Evolutionary conservation across 2,113 vertebrate species (phyloP).

Genomic region (Numida meleagris): DNA sequence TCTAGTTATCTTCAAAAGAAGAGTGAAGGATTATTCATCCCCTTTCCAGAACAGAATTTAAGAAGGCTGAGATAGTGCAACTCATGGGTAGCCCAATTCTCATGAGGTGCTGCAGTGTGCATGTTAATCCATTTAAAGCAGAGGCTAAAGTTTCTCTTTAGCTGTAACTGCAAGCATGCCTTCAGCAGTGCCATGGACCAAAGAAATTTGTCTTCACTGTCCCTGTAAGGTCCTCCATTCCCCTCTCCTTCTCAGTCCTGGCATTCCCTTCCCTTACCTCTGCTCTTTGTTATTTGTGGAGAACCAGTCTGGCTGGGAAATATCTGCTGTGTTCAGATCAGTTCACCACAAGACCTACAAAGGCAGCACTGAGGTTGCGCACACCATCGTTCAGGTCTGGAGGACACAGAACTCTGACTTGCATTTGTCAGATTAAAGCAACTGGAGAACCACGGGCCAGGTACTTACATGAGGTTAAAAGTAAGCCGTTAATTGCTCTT

Average conservation of each 20-base stretch:
- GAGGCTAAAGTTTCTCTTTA: background rate
- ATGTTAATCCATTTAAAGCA: background rate
- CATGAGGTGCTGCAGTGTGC: background rate
- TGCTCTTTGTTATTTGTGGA: background rate
- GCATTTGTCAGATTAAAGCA: background rate
- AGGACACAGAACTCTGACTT: background rate
- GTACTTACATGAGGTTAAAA: background rate
- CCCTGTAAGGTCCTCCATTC: background rate
- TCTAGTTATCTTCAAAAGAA: background rate
- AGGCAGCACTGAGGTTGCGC: background rate
- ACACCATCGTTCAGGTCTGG: background rate
- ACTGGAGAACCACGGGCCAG: background rate
- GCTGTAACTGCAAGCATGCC: background rate
- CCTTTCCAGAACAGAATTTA: background rate
- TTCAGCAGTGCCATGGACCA: background rate
- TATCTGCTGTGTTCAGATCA: background rate
- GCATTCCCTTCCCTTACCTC: background rate
- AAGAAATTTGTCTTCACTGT: background rate
- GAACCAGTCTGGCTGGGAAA: background rate
- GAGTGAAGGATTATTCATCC: background rate
- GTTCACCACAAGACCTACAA: background rate
- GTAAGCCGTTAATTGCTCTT: background rate
- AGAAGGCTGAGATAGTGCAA: background rate
- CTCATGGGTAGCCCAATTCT: background rate
- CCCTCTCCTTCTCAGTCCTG: background rate